Evolutionary conservation across 2,888 invertebrate genomes (phyloP).

Genomic region (Dilophus febrilis): DNA sequence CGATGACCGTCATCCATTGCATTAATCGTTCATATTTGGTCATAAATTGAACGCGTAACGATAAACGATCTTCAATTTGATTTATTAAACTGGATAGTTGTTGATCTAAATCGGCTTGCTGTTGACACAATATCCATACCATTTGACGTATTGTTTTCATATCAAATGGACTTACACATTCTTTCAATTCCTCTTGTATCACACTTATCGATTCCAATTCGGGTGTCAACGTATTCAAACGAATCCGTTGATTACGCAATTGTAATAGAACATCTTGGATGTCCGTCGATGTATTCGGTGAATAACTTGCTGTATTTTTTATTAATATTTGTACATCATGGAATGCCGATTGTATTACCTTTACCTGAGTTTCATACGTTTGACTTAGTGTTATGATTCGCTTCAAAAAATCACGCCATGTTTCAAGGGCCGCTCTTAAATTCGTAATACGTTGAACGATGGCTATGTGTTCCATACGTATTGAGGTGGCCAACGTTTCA

Average conservation of each 20-base stretch:
- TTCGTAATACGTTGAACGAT: conserved; percentile 61
- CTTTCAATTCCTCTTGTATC: conserved; percentile 65
- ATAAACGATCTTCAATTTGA: conserved; percentile 55
- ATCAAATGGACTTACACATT: conserved; percentile 68
- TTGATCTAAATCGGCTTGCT: conserved; percentile 64
- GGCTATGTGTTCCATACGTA: conserved; percentile 66
- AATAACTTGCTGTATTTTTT: conserved; percentile 36
- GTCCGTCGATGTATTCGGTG: conserved; percentile 40
- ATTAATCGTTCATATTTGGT: conserved; percentile 44
- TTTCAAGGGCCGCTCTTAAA: conserved; percentile 59
- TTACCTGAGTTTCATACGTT: conserved; percentile 44
- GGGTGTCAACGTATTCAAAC: conserved; percentile 28
- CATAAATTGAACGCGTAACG: conserved; percentile 53
- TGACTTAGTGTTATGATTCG: conserved; percentile 45
- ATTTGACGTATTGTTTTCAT: conserved; percentile 64
- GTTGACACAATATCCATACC: conserved; percentile 61
- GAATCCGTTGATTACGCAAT: conserved; percentile 41
- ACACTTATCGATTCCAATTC: conserved; percentile 55
- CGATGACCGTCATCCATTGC: conserved; percentile 52
- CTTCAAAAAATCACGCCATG: conserved; percentile 60
- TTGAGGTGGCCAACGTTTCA: conserved; percentile 57
- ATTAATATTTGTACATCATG: conserved; percentile 45
- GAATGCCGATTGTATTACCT: conserved; percentile 41
- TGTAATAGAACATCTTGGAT: conserved; percentile 46
- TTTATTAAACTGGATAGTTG: conserved; percentile 55